phyloP scores from a whole-genome alignment of 2,113 vertebrate genomes.

The Bombycilla garrulus region DNA sequence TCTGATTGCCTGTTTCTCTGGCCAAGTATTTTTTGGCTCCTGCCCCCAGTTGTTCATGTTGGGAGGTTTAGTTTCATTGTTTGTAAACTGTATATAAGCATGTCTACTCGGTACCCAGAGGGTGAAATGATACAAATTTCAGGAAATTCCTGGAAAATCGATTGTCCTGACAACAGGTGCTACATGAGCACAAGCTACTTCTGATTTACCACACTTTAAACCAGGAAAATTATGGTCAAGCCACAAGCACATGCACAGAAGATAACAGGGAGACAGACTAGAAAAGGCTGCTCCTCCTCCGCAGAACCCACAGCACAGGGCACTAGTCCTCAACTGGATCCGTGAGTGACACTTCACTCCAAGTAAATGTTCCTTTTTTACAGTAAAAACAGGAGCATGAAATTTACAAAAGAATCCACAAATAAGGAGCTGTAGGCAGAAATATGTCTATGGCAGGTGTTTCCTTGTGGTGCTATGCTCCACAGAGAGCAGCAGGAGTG shows the following conservation, averaged over 20 bases:
- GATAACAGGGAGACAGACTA: background rate
- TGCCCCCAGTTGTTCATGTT: background rate
- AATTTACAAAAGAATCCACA: background rate
- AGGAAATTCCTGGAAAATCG: slow-evolving; percentile 33
- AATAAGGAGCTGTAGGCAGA: background rate
- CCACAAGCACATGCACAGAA: background rate
- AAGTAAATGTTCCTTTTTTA: background rate
- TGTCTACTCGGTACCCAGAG: background rate
- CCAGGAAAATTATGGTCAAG: background rate
- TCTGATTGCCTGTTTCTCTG: background rate
- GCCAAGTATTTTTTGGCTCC: background rate
- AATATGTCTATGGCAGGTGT: background rate
- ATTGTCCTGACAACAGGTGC: slow-evolving; percentile 49
- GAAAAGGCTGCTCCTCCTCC: background rate
- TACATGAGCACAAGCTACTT: background rate
- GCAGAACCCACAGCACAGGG: background rate
- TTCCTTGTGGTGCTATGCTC: background rate
- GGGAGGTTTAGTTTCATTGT: background rate
- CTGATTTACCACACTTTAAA: slow-evolving; percentile 14
- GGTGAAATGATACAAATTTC: slow-evolving; percentile 19
- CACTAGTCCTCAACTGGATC: background rate
- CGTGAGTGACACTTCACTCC: background rate
- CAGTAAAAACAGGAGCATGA: background rate
- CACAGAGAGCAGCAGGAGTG: background rate
- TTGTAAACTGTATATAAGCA: slow-evolving; percentile 8